These are phyloP conservation scores for Patella pellucida DNA, from an alignment of 2,888 invertebrate genomes.

Conservation along the genomic window DNA sequence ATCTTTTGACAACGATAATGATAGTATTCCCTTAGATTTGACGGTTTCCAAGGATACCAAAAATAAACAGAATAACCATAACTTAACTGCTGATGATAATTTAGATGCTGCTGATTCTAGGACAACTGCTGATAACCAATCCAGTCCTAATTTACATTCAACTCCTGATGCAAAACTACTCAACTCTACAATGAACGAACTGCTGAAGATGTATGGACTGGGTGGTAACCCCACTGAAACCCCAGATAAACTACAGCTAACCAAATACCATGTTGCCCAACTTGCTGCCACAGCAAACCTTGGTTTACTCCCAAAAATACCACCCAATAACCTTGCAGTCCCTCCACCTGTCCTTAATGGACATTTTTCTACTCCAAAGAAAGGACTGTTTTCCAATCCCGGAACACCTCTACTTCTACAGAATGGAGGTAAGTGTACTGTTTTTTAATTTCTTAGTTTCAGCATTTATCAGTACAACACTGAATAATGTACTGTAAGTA, in stretches of 20 bases:
- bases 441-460: neutral
- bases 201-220: slow-evolving; percentile 83
- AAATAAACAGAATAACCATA: neutral
- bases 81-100: neutral
- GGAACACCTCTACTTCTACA: slow-evolving; percentile 17
- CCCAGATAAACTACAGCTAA: neutral
- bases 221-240: slow-evolving; percentile 75
- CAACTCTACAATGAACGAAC: slow-evolving; percentile 84
- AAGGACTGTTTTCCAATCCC: slow-evolving; percentile 17
- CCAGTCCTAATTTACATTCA: neutral
- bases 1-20: neutral
- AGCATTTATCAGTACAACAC: neutral
- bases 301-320: neutral
- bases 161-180: slow-evolving; percentile 72
- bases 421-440: slow-evolving; percentile 21
- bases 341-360: slow-evolving; percentile 14
- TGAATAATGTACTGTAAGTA: too few species aligned
- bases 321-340: neutral
- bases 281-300: slow-evolving; percentile 8
- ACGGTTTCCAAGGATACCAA: slow-evolving; percentile 19
- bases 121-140: slow-evolving; percentile 14
- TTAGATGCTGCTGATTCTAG: slow-evolving; percentile 13
- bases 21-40: slow-evolving; percentile 29
- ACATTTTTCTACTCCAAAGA: slow-evolving; percentile 4
- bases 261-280: slow-evolving; percentile 3